A percentile compares a stretch with the other conserved stretches of the same genome.
These are phyloP conservation scores for Aythya baeri DNA, from an alignment of 2,113 vertebrate genomes.

Conservation along the genomic window DNA sequence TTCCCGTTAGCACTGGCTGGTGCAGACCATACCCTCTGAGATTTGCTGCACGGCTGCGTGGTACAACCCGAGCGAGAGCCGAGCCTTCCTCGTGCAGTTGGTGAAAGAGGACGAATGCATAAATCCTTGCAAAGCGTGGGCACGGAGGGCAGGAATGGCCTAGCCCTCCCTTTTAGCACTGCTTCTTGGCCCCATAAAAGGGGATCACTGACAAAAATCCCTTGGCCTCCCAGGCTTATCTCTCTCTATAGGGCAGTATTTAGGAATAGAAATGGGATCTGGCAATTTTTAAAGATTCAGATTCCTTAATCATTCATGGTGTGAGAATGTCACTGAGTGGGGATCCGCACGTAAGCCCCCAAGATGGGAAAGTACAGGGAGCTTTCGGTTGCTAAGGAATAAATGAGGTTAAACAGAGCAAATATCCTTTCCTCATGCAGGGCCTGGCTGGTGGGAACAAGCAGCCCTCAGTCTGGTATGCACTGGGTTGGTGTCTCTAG, in stretches of 20 bases:
- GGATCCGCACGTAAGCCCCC: conserved; percentile 51
- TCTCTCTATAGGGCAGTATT: conserved; percentile 28
- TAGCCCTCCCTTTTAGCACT: conserved; percentile 6
- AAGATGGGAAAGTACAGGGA: conserved; percentile 66
- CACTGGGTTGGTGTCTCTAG: conserved; percentile 8
- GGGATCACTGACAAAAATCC: conserved; percentile 44
- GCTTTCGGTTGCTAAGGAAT: conserved; percentile 68
- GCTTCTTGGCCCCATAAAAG: conserved; percentile 33
- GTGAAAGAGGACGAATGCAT: neutral
- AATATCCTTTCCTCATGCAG: conserved; percentile 31
- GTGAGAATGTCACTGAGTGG: conserved; percentile 59
- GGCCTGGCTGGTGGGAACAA: conserved; percentile 49
- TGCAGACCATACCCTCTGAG: neutral
- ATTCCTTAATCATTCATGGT: conserved; percentile 71
- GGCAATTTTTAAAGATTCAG: conserved; percentile 64
- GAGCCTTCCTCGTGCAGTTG: neutral
- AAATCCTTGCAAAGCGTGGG: neutral
- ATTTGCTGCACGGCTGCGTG: neutral
- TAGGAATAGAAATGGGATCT: conserved; percentile 66
- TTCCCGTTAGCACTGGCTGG: neutral
- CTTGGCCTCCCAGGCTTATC: conserved; percentile 11
- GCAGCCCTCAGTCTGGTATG: conserved; percentile 22
- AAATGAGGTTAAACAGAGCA: conserved; percentile 55
- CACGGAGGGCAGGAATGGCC: neutral
- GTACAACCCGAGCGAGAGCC: neutral